Conservation (phyloP, 2,113 vertebrate genomes). For the Notiomystis cincta region DNA sequence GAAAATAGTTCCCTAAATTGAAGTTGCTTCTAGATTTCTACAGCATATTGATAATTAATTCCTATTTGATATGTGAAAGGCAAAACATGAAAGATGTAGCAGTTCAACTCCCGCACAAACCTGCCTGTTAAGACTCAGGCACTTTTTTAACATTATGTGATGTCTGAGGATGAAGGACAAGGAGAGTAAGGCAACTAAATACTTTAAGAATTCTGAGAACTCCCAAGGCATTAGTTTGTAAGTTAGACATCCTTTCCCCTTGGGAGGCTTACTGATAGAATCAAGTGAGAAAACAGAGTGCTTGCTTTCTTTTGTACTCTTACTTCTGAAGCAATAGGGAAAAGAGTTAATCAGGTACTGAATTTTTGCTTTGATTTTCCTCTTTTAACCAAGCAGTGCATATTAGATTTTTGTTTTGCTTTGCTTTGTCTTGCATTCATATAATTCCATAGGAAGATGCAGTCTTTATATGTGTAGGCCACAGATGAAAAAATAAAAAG, state of each 20-base stretch:
- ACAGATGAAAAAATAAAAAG: background rate
- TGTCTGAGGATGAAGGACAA: background rate
- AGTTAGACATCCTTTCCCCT: background rate
- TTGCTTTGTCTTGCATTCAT: background rate
- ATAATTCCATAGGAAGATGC: background rate
- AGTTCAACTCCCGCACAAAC: background rate
- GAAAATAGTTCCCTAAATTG: background rate
- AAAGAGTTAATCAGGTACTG: background rate
- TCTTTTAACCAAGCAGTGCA: background rate
- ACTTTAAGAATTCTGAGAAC: background rate
- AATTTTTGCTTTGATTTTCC: background rate
- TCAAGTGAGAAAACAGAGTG: background rate
- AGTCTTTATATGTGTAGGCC: background rate
- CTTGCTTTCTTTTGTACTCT: background rate
- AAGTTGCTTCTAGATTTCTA: background rate
- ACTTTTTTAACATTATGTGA: background rate
- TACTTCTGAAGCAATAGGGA: background rate
- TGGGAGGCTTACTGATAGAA: background rate
- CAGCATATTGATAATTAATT: conserved; percentile 13
- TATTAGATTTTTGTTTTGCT: background rate
- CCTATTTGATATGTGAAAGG: background rate
- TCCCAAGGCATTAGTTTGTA: background rate
- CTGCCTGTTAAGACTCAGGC: background rate
- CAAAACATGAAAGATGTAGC: background rate
- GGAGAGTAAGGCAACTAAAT: background rate